Conservation (phyloP, 1,140 invertebrate species). For the Neotoxoptera formosana region DNA sequence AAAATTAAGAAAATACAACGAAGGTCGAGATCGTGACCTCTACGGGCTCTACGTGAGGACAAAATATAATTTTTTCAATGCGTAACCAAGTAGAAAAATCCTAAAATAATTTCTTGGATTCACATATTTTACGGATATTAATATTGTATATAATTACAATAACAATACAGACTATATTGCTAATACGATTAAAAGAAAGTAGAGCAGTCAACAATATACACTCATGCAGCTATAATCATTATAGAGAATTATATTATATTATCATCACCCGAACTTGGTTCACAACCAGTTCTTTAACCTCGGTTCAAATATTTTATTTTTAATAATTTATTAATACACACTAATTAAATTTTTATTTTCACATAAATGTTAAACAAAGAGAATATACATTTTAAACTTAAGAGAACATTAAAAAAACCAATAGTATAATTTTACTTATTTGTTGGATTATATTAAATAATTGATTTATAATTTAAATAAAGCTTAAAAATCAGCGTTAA, state of each 20-base stretch:
- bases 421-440: not conserved
- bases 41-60: constrained; percentile 4
- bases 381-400: not conserved
- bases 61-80: constrained; percentile 14
- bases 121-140: constrained; percentile 13
- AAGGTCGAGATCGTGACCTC: constrained; percentile 50
- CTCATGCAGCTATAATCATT: not conserved
- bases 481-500: not conserved
- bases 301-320: not conserved
- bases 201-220: not conserved
- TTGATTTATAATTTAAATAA: not conserved
- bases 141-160: not conserved
- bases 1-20: constrained; percentile 46
- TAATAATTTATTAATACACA: constrained; percentile 10
- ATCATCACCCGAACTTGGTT: not conserved
- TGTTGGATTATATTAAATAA: too few species aligned
- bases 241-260: not conserved
- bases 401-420: not conserved
- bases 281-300: constrained; percentile 41
- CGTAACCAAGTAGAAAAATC: constrained; percentile 1
- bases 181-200: constrained; percentile 17
- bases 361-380: not conserved
- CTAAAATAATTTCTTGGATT: not conserved
- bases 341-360: not conserved
- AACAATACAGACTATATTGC: not conserved